Evolutionary conservation across 2,888 invertebrate genomes (phyloP).

Genomic region (Pammene aurita): DNA sequence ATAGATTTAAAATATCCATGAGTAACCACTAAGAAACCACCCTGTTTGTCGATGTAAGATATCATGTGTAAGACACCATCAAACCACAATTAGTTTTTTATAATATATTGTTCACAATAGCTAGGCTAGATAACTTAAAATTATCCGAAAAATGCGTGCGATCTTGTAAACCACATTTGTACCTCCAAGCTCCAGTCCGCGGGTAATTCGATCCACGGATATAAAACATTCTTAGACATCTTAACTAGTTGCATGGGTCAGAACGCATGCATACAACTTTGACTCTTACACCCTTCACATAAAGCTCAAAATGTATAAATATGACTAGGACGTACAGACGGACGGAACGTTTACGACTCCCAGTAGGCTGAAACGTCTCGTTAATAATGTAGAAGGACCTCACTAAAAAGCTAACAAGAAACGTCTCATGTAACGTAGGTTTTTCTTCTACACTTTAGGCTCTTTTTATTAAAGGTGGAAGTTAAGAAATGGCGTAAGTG

Average conservation of each 20-base stretch:
- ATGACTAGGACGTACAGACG: slow-evolving; percentile 7
- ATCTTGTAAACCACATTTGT: slow-evolving; percentile 2
- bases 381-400: slow-evolving; percentile 24
- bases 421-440: background rate
- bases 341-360: slow-evolving; percentile 28
- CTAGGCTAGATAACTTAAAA: too few species aligned
- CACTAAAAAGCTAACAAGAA: background rate
- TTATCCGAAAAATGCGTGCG: background rate
- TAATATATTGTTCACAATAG: too few species aligned
- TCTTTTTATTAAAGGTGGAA: background rate
- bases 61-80: too few species aligned
- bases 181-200: background rate
- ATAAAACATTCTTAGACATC: slow-evolving; percentile 26
- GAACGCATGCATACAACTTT: background rate
- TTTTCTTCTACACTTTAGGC: background rate
- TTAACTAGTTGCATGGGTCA: slow-evolving; percentile 18
- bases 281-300: background rate
- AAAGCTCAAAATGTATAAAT: background rate
- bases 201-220: slow-evolving; percentile 8
- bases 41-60: too few species aligned
- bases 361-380: slow-evolving; percentile 20
- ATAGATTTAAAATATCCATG: too few species aligned
- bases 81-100: too few species aligned
- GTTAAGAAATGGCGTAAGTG: background rate
- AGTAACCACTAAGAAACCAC: too few species aligned